These are phyloP conservation scores for Oenanthe melanoleuca DNA, from an alignment of 2,113 vertebrate species.

Conservation along the genomic window DNA sequence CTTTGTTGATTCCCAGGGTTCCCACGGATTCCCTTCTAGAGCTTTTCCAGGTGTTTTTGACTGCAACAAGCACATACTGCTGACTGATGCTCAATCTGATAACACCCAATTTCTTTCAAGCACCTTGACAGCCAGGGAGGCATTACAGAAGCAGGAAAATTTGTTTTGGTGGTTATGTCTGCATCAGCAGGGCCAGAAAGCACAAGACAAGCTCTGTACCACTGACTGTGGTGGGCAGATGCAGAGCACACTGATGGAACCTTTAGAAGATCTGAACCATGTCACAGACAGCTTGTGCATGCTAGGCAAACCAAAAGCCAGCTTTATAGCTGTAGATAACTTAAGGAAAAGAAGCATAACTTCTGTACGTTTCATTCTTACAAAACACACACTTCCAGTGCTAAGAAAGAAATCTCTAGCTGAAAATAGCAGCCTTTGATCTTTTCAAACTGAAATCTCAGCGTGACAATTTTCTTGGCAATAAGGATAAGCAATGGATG, in stretches of 20 bases:
- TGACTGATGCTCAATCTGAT: background rate
- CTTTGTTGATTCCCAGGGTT: background rate
- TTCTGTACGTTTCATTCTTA: background rate
- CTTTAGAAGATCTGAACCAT: background rate
- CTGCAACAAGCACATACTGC: background rate
- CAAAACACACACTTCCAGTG: background rate
- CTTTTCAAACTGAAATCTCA: background rate
- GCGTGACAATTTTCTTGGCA: background rate
- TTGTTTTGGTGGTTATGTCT: background rate
- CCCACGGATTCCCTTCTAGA: background rate
- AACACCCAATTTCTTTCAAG: background rate
- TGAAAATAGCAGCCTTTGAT: background rate
- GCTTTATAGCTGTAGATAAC: background rate
- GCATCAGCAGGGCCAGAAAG: background rate
- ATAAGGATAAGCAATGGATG: background rate
- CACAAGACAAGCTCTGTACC: background rate
- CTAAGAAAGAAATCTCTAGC: background rate
- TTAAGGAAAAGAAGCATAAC: background rate
- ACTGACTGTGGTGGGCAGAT: background rate
- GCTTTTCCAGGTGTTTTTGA: background rate
- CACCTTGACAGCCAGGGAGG: background rate
- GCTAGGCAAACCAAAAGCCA: background rate
- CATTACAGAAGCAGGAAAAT: background rate
- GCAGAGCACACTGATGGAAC: rapidly evolving
- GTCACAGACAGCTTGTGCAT: background rate